Conservation (phyloP, 2,797 vertebrate genomes). For the Muscicapa striata region DNA sequence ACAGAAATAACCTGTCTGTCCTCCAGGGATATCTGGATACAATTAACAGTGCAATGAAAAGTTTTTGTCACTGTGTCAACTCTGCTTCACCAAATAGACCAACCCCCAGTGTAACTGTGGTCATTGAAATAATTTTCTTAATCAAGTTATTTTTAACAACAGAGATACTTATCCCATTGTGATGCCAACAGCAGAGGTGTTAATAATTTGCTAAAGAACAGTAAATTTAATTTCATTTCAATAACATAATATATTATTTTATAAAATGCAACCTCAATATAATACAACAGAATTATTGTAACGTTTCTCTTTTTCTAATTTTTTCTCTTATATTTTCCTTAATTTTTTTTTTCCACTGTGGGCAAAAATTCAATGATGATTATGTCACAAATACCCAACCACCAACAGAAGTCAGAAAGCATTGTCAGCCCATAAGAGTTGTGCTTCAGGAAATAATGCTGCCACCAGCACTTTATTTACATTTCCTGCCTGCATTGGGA, state of each 20-base stretch:
- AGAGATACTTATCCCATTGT: not conserved
- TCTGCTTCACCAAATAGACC: not conserved
- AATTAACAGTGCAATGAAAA: not conserved
- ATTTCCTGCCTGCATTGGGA: not conserved
- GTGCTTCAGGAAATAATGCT: not conserved
- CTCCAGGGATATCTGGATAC: not conserved
- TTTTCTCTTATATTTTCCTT: not conserved
- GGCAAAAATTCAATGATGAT: not conserved
- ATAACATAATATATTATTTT: not conserved
- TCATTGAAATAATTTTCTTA: not conserved
- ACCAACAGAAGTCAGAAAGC: not conserved
- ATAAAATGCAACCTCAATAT: not conserved
- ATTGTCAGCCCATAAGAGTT: not conserved
- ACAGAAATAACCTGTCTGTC: not conserved
- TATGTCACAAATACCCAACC: not conserved
- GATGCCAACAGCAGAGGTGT: not conserved
- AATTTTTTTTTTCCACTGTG: not conserved
- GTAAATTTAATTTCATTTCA: not conserved
- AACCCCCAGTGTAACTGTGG: not conserved
- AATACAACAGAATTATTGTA: not conserved
- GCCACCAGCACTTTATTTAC: not conserved
- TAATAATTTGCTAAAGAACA: not conserved
- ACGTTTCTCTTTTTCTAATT: not conserved
- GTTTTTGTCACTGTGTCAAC: not conserved
- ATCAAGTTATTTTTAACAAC: not conserved